Evolutionary conservation across 2,113 vertebrate genomes (phyloP), one percentile per base, ranked within the genome.

Genomic region (Bostrychus sinensis): DNA sequence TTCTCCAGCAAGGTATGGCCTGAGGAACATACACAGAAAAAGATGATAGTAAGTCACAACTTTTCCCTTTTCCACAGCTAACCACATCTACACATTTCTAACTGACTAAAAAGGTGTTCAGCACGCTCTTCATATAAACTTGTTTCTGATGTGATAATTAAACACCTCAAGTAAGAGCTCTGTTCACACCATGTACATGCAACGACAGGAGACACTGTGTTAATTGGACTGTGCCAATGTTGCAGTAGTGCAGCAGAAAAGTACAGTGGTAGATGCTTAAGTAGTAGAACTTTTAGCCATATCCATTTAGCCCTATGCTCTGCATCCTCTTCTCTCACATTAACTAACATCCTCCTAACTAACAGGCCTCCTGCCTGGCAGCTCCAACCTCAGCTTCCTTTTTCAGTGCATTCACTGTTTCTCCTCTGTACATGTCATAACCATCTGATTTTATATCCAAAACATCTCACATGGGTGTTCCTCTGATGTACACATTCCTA

Each of bases 1-100:
- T 92, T 92, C 84, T 97, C 95, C 91, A 96, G 51, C 65, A 98
- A 88, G 46, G 82, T 22, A 0, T 32, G 75, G 42, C 86, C 89
- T 89, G 67, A 46, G 30, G 36, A 53, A 43, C 69, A 13, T 56
- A 36, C 2, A 30, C 3, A 58, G 5, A 60, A n/a, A 67, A 38
- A 2, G 12, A 41, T 1, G 23, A 59, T 12, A 55, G 41, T 23
- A 7, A 55, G 64, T 3, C 7, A 22, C 5, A 28, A 51, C 45
- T 23, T 48, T 25, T 23, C 5, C n/a, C n/a, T 20, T 9, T 25
- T 22, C 1, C 5, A n/a, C 7, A 8, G 14, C 4, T 16, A 26
- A 14, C 22, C 5, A 5, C 13, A 25, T 25, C 13, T 26, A 12
- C 26, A 19, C 1, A 45, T 20, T 20, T 55, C 16, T 55, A 7